Conservation (phyloP, 2,888 invertebrate genomes). For the Eilema caniola region DNA sequence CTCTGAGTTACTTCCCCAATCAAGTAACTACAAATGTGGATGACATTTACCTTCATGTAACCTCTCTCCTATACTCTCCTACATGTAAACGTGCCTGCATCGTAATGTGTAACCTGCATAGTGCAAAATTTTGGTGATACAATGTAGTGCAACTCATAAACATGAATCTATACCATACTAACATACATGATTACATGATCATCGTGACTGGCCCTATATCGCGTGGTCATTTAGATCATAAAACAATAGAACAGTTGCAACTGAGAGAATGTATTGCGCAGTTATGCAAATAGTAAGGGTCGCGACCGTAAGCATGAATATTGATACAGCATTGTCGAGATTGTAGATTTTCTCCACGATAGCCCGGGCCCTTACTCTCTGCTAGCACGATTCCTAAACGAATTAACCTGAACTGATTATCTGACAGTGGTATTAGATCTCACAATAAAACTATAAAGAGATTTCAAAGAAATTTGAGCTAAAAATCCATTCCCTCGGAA, state of each 20-base stretch:
- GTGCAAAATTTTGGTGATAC: slow-evolving; percentile 25
- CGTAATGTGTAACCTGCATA: not conserved
- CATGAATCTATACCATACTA: slow-evolving; percentile 68
- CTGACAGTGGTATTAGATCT: slow-evolving; percentile 66
- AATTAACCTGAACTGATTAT: slow-evolving; percentile 77
- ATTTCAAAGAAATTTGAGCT: slow-evolving; percentile 55
- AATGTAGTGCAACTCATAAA: slow-evolving; percentile 60
- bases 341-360: slow-evolving; percentile 79
- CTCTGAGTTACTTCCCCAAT: not conserved
- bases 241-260: slow-evolving; percentile 86
- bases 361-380: slow-evolving; percentile 75
- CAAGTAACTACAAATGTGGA: not conserved
- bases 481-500: slow-evolving; percentile 59
- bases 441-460: slow-evolving; percentile 49
- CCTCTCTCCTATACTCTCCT: not conserved
- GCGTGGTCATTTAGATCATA: slow-evolving; percentile 86
- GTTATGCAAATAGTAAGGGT: slow-evolving; percentile 85
- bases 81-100: not conserved
- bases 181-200: slow-evolving; percentile 79
- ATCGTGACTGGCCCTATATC: slow-evolving; percentile 83
- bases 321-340: slow-evolving; percentile 85
- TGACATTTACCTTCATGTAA: not conserved
- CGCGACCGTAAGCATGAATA: slow-evolving; percentile 86
- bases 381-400: slow-evolving; percentile 78
- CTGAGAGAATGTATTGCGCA: slow-evolving; percentile 81